Percentiles rank a stretch among this genome's conserved stretches.
Evolutionary conservation across 2,113 vertebrate species (phyloP).

Genomic region (Melanerpes formicivorus): DNA sequence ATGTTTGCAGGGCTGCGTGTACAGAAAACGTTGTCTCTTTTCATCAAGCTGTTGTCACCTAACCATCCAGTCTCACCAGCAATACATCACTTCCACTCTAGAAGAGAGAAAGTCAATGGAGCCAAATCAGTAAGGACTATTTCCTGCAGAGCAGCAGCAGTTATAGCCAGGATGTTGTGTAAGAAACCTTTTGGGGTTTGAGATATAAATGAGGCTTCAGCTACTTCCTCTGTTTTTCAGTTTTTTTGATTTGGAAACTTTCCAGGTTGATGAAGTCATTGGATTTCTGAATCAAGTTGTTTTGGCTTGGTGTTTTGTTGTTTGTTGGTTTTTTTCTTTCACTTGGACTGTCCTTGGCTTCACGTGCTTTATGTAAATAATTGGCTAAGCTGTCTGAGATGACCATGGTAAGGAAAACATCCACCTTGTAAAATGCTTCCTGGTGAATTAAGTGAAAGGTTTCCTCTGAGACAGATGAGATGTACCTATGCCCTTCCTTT

Average conservation of each 20-base stretch:
- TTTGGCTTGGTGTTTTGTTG: background rate
- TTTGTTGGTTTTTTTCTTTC: background rate
- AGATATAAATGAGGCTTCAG: background rate
- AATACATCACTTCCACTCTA: background rate
- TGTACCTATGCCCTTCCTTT: background rate
- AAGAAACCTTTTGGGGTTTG: background rate
- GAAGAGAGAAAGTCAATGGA: background rate
- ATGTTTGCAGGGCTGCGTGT: background rate
- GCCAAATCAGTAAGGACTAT: background rate
- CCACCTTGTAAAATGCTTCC: background rate
- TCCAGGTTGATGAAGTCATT: background rate
- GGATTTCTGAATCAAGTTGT: background rate
- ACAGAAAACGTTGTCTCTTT: background rate
- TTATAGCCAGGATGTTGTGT: background rate
- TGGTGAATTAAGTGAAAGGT: background rate
- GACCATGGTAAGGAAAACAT: background rate
- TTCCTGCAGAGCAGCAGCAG: background rate
- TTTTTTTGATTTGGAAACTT: conserved; percentile 16
- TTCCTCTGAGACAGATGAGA: background rate
- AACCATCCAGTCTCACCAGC: background rate
- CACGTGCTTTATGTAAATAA: background rate
- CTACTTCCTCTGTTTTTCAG: background rate
- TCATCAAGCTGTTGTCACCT: background rate
- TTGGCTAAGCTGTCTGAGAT: background rate
- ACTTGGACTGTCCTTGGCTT: background rate